phyloP scores from a whole-genome alignment of 2,113 vertebrate species.

The Heterotis niloticus region DNA sequence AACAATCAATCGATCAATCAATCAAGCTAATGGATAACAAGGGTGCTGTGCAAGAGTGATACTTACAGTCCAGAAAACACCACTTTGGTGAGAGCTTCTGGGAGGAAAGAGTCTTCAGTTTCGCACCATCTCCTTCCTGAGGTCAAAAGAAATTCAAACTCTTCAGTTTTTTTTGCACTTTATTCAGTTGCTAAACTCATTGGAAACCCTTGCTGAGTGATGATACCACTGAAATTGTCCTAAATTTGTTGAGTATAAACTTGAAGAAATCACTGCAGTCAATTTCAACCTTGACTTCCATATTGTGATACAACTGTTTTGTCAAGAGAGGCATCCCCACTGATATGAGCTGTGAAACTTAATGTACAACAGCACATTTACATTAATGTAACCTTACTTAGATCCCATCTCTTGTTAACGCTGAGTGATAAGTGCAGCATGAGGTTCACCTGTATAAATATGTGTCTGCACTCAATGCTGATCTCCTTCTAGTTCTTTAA shows the following conservation, averaged over 20 bases:
- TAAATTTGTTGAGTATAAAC: not conserved
- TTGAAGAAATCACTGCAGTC: not conserved
- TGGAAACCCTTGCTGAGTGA: not conserved
- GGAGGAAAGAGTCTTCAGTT: conserved; percentile 68
- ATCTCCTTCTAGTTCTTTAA: too few relatives aligned
- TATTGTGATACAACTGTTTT: not conserved
- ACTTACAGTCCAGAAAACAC: conserved; percentile 97
- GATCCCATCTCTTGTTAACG: too few relatives aligned
- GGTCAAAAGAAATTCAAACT: conserved; percentile 21
- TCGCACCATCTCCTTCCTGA: conserved; percentile 77
- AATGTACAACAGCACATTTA: not conserved
- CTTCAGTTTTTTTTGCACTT: not conserved
- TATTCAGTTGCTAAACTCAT: not conserved
- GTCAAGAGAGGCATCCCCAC: too few relatives aligned
- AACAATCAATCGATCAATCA: conserved; percentile 1
- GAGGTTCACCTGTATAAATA: too few relatives aligned
- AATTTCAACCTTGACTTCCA: not conserved
- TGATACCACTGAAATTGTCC: not conserved
- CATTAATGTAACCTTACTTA: too few relatives aligned
- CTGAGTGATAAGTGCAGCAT: too few relatives aligned
- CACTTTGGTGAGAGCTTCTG: conserved; percentile 91
- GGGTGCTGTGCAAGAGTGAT: conserved; percentile 15
- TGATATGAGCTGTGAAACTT: not conserved
- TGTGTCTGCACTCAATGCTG: too few relatives aligned
- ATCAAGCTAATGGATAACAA: not conserved